These are phyloP conservation scores for Acleris literana DNA, from an alignment of 2,888 invertebrate species.

Conservation along the genomic window DNA sequence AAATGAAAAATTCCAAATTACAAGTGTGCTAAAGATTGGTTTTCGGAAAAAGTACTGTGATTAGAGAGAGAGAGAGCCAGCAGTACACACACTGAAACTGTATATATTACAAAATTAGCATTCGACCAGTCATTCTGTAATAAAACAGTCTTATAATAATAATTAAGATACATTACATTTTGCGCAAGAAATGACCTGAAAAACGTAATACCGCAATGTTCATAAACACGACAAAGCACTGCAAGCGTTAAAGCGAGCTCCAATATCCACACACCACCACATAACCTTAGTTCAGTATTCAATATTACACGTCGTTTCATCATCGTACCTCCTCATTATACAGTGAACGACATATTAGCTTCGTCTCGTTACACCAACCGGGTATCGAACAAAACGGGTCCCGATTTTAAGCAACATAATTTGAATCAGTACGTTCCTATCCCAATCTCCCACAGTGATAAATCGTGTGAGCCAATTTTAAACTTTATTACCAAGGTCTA, in stretches of 20 bases:
- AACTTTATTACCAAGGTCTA: background rate
- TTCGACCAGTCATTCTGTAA: too few relatives aligned
- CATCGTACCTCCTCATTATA: conserved; percentile 2
- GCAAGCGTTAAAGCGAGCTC: conserved; percentile 2
- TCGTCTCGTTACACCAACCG: conserved; percentile 28
- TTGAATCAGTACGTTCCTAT: background rate
- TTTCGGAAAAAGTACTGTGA: too few relatives aligned
- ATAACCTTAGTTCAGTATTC: conserved; percentile 9
- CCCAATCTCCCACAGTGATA: background rate
- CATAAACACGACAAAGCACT: background rate
- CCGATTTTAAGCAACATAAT: conserved; percentile 25
- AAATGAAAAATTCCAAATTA: too few relatives aligned
- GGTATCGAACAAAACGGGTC: conserved; percentile 26
- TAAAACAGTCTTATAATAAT: too few relatives aligned
- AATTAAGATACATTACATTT: too few relatives aligned
- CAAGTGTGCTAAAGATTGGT: too few relatives aligned
- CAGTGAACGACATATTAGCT: conserved; percentile 22
- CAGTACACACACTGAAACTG: too few relatives aligned
- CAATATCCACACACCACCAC: background rate
- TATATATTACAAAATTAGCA: too few relatives aligned
- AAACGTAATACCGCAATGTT: too few relatives aligned
- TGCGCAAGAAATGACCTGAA: too few relatives aligned
- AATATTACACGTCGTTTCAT: conserved; percentile 15
- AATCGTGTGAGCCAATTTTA: background rate
- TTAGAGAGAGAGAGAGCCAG: too few relatives aligned